phyloP scores from a whole-genome alignment of 2,888 invertebrate genomes.

The Mythimna lalbum region DNA sequence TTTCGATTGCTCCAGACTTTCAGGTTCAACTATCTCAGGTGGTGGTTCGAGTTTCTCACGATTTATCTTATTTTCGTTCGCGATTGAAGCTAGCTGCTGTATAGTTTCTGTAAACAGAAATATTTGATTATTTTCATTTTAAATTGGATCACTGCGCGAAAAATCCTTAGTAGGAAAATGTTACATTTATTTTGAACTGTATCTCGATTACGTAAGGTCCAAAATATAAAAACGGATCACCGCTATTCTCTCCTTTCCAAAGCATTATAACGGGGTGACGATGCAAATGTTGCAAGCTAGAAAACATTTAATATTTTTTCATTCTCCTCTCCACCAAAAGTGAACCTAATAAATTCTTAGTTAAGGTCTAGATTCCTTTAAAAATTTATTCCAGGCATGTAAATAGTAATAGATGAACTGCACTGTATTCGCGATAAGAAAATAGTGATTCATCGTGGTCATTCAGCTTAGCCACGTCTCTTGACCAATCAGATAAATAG shows the following conservation, averaged over 20 bases:
- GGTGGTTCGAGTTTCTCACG: conserved; percentile 21
- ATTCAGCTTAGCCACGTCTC: too few relatives aligned
- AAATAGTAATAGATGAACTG: not conserved
- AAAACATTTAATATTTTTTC: too few relatives aligned
- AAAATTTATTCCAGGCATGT: not conserved
- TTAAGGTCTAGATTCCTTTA: not conserved
- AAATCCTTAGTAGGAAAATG: not conserved
- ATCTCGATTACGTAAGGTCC: not conserved
- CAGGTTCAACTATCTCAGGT: conserved; percentile 32
- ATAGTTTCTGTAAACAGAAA: conserved; percentile 35
- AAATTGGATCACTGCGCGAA: conserved; percentile 1
- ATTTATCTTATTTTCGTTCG: conserved; percentile 23
- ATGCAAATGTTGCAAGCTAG: too few relatives aligned
- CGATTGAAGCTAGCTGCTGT: conserved; percentile 1
- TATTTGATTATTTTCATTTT: not conserved
- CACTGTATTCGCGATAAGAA: too few relatives aligned
- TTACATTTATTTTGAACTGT: not conserved
- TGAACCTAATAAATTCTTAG: too few relatives aligned
- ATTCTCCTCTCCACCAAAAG: too few relatives aligned
- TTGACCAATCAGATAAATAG: too few relatives aligned
- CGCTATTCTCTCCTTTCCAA: not conserved
- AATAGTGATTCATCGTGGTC: too few relatives aligned
- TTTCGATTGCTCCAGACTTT: conserved; percentile 28
- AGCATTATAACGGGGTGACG: not conserved
- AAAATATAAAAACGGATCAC: not conserved